Conservation (phyloP, 2,888 invertebrate species). For the Carpatolechia fugitivella region DNA sequence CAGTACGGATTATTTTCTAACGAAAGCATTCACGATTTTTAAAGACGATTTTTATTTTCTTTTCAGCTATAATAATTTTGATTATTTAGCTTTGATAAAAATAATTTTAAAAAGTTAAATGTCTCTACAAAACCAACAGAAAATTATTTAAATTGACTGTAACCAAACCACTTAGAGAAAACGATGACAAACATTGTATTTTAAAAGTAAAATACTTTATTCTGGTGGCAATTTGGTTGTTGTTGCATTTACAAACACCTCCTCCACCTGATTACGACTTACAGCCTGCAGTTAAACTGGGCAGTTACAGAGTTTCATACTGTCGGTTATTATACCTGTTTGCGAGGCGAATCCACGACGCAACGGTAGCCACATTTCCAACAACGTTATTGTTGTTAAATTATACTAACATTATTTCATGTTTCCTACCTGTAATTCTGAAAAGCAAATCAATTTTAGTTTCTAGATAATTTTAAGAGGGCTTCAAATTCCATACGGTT, state of each 20-base stretch:
- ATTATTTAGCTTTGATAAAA: too few species aligned
- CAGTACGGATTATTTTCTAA: too few species aligned
- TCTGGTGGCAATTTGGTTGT: background rate
- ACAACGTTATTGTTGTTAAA: background rate
- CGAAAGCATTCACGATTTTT: too few species aligned
- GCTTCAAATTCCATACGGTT: too few species aligned
- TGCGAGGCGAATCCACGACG: background rate
- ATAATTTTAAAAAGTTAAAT: too few species aligned
- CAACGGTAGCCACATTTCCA: constrained; percentile 1
- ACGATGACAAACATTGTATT: background rate
- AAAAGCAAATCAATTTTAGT: too few species aligned
- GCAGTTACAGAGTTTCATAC: background rate
- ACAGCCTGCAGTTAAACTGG: background rate
- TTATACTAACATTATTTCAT: background rate
- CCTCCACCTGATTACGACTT: constrained; percentile 10
- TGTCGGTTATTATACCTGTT: constrained; percentile 2
- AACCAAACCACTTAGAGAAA: background rate
- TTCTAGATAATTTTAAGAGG: too few species aligned
- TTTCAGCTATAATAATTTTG: too few species aligned
- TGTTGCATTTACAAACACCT: background rate
- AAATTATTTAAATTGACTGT: background rate
- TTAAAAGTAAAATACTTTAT: constrained; percentile 1
- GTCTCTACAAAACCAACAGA: background rate
- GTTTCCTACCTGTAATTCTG: background rate
- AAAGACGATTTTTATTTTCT: too few species aligned